Evolutionary conservation across 2,888 invertebrate genomes (phyloP).

Genomic region (Argyresthia goedartella): DNA sequence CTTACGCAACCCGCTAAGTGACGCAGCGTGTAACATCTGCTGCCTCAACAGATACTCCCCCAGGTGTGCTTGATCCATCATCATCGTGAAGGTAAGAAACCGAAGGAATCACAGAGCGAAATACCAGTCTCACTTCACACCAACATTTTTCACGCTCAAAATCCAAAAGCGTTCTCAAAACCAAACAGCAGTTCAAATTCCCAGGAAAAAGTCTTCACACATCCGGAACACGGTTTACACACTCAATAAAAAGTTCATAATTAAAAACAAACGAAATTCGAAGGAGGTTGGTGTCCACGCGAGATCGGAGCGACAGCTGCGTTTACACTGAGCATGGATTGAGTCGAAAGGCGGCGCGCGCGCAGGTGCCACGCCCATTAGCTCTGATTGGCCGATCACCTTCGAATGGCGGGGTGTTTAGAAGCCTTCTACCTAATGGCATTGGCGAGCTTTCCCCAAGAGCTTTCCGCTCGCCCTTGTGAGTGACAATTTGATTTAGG

Average conservation of each 20-base stretch:
- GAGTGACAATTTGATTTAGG: conserved; percentile 13
- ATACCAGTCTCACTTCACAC: conserved; percentile 46
- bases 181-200: conserved; percentile 1
- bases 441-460: conserved; percentile 29
- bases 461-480: conserved; percentile 56
- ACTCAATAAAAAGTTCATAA: conserved; percentile 45
- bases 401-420: conserved; percentile 39
- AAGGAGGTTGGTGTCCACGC: conserved; percentile 31
- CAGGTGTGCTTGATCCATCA: conserved; percentile 66
- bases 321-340: conserved; percentile 45
- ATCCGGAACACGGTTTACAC: conserved; percentile 5
- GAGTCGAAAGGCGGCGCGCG: conserved; percentile 51
- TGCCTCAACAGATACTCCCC: conserved; percentile 63
- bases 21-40: conserved; percentile 63
- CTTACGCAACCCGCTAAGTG: conserved; percentile 59
- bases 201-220: conserved; percentile 16
- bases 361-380: conserved; percentile 44
- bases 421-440: conserved; percentile 36
- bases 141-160: conserved; percentile 29
- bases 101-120: conserved; percentile 21
- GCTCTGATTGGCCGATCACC: conserved; percentile 32
- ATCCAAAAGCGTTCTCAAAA: not conserved
- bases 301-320: conserved; percentile 39
- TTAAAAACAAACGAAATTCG: conserved; percentile 30
- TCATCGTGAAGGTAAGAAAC: conserved; percentile 32